Conservation (phyloP, 2,888 invertebrate species). For the Anaspis maculata region DNA sequence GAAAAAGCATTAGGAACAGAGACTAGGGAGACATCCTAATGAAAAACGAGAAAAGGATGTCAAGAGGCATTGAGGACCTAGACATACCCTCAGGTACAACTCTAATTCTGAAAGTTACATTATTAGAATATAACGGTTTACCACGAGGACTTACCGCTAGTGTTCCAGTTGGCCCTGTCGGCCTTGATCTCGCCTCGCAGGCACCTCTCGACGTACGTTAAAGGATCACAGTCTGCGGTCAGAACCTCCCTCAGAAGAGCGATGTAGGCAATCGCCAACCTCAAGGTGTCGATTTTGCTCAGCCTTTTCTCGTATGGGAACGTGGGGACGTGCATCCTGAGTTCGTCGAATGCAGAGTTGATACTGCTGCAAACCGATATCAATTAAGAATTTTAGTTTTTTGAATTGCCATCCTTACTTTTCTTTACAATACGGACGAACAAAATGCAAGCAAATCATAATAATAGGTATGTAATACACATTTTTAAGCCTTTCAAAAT, state of each 20-base stretch:
- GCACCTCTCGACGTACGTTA: conserved; percentile 90
- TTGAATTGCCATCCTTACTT: too few species aligned
- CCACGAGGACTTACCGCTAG: conserved; percentile 72
- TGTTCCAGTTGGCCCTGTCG: conserved; percentile 89
- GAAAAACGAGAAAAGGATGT: too few species aligned
- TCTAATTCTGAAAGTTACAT: too few species aligned
- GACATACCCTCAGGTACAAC: too few species aligned
- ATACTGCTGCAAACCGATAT: conserved; percentile 70
- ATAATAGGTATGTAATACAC: too few species aligned
- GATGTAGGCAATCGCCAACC: conserved; percentile 96
- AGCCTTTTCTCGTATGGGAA: conserved; percentile 98
- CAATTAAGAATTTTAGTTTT: conserved; percentile 17
- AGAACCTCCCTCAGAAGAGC: conserved; percentile 84
- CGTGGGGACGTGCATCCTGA: conserved; percentile 95
- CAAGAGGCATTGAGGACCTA: too few species aligned
- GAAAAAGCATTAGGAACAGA: too few species aligned
- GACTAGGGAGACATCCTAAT: too few species aligned
- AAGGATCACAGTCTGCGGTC: conserved; percentile 81
- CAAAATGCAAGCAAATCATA: too few species aligned
- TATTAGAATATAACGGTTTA: neutral
- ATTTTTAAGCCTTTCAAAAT: too few species aligned
- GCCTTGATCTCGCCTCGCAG: conserved; percentile 83
- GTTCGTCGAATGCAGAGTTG: conserved; percentile 97
- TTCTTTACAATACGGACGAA: too few species aligned
- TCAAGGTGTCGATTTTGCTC: conserved; percentile 96